phyloP scores from a whole-genome alignment of 2,888 invertebrate species.

The Lacanobia wlatinum region DNA sequence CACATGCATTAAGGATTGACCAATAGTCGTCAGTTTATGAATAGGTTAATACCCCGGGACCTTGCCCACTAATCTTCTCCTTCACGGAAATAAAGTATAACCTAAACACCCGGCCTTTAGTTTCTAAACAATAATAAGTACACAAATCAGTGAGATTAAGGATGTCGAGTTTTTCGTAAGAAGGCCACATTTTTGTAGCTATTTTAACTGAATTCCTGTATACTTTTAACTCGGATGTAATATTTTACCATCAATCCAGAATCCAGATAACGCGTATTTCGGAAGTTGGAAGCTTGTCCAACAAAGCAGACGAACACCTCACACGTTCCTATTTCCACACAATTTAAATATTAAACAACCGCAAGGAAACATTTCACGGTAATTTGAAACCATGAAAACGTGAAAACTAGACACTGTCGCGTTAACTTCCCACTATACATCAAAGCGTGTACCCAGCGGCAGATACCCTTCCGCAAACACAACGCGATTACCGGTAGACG shows the following conservation, averaged over 20 bases:
- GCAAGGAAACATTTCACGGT: constrained; percentile 6
- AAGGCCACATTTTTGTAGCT: constrained; percentile 65
- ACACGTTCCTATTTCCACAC: neutral
- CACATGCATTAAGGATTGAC: constrained; percentile 38
- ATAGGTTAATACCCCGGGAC: constrained; percentile 76
- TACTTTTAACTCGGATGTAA: constrained; percentile 40
- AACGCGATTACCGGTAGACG: constrained; percentile 71
- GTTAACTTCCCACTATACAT: constrained; percentile 20
- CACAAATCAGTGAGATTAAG: constrained; percentile 79
- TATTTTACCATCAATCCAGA: constrained; percentile 42
- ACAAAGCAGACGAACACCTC: neutral
- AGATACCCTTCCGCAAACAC: constrained; percentile 78
- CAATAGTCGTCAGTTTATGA: constrained; percentile 46
- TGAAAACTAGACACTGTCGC: constrained; percentile 11
- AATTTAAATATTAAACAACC: constrained; percentile 4
- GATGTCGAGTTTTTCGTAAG: constrained; percentile 71
- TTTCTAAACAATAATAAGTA: constrained; percentile 77
- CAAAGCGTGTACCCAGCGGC: constrained; percentile 30
- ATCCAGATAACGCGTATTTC: neutral
- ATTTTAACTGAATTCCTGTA: constrained; percentile 42
- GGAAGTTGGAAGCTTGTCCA: neutral
- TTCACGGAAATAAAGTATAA: constrained; percentile 77
- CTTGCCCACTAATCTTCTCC: constrained; percentile 79
- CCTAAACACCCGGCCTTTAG: constrained; percentile 77
- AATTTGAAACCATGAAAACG: constrained; percentile 32